Base-by-base conservation (phyloP, 2,797 vertebrate species). In the Novumbra hubbsi region DNA sequence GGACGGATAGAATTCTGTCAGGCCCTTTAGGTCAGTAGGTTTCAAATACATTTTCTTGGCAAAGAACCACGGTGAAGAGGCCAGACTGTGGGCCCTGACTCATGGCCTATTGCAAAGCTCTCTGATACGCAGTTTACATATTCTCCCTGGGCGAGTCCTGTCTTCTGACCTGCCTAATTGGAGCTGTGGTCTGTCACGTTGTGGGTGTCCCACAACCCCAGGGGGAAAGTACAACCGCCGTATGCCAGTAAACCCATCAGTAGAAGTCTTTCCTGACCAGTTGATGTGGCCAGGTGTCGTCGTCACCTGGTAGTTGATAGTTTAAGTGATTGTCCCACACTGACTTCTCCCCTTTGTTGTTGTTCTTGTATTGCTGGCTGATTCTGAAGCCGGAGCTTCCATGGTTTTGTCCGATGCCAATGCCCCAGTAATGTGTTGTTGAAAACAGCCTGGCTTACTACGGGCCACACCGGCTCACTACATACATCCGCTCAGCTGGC, bases 401-500 rank as follows among this genome's bases (percentile, higher is more conserved):
- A 28, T 49, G 85, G 78, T 34, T 32, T 49, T 28, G 16, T 7
- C 30, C 81, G 87, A 74, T 78, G 75, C 8, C 21, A 88, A 77
- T 78, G 76, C 6, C n/a, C 72, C 41, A 11, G 41, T 45, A 45
- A 45, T 45, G 41, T 45, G 41, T 45, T 45, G 41, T 45, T 45
- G 41, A 14, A 14, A 81, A 86, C 85, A 28, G 73, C 78, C 76
- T 72, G 62, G 76, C 82, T 79, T 73, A 81, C 83, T 74, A 74
- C 73, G 69, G 83, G 83, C 84, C 80, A 45, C 83, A 80, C 84
- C 75, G 2, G 21, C 55, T 60, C 55, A 57, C 7, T 12, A 4
- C 21, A 24, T 21, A 77, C 73, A 84, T 83, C 87, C 85, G 76
- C 86, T 87, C 81, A 75, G 81, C 83, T 91, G 89, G 86, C 87